These are phyloP conservation scores for Acanthopagrus latus DNA, from an alignment of 2,797 vertebrate genomes.

Conservation along the genomic window DNA sequence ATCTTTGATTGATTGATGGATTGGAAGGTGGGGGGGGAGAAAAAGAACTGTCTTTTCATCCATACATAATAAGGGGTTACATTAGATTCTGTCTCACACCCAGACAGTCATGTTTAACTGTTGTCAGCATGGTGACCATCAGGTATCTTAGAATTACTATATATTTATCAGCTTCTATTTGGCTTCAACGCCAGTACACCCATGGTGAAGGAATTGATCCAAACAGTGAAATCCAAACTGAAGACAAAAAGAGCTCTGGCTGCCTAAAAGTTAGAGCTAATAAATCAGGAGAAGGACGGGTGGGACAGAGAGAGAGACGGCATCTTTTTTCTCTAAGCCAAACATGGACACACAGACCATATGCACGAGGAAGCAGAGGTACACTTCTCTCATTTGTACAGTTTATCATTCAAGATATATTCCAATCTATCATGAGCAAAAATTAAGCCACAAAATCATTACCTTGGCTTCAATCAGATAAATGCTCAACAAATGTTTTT, in stretches of 20 bases:
- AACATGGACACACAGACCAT: neutral
- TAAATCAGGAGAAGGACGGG: neutral
- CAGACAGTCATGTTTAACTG: neutral
- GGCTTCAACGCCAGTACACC: neutral
- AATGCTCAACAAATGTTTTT: neutral
- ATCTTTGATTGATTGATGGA: neutral
- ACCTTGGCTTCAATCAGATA: neutral
- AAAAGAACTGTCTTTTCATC: neutral
- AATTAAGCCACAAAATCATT: neutral
- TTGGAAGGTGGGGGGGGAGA: neutral
- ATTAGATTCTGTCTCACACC: neutral
- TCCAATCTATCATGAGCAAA: neutral
- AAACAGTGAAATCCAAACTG: neutral
- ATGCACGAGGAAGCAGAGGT: neutral
- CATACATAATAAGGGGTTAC: neutral
- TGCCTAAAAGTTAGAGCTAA: too few relatives aligned
- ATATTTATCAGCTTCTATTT: neutral
- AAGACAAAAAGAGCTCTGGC: neutral
- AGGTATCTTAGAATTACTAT: neutral
- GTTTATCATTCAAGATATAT: neutral
- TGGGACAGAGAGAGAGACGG: neutral
- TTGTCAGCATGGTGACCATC: neutral
- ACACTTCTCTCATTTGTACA: too few relatives aligned
- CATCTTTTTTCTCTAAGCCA: neutral
- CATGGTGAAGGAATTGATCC: neutral